Base-by-base conservation (phyloP, 2,113 vertebrate species). In the Phalacrocorax pelagicus region DNA sequence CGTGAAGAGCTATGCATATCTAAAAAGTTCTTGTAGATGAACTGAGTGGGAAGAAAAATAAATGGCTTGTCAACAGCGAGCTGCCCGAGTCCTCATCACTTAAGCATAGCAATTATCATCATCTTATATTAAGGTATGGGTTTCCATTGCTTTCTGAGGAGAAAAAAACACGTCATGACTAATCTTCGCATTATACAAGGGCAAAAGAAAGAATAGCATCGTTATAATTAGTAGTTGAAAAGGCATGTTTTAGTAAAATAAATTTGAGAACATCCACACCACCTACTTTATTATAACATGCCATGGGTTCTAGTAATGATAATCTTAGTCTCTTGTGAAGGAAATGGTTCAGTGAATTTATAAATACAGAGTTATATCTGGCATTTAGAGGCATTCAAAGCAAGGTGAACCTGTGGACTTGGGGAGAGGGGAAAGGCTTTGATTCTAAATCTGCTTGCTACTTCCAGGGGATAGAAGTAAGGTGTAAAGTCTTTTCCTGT, bases 121-220 rank as follows among this genome's bases (percentile, higher is more conserved):
- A 75, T 88, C 20, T 24, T 79, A 6, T 81, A 57, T 93, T 95
- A 79, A 91, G 29, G 65, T 92, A 77, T 95, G 86, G 67, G 74
- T 95, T 96, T 95, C 57, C 15, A 95, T 92, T 89, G 54, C 78
- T 78, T 94, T n/a, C 49, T 44, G 26, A 58, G 42, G 72, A 95
- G 59, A 34, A n/a, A 73, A 80, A 62, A 71, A 1, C 69, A 78
- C 38, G 63, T 90, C 79, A 30, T 59, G 85, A 92, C 55, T 94
- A 86, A 90, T 86, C 38, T 90, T 96, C 11, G 23, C 46, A 44
- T 66, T 92, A 30, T 46, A 59, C 42, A 1, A 0, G 26, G 44
- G 21, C 1, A 63, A 52, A 46, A 49, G 47, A 58, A 63, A 17
- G 13, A 67, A 8, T 2, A 57, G 8, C 66, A 20, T 30, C 12